Evolutionary conservation across 2,113 vertebrate species (phyloP).

Genomic region (Pleuronectes platessa): DNA sequence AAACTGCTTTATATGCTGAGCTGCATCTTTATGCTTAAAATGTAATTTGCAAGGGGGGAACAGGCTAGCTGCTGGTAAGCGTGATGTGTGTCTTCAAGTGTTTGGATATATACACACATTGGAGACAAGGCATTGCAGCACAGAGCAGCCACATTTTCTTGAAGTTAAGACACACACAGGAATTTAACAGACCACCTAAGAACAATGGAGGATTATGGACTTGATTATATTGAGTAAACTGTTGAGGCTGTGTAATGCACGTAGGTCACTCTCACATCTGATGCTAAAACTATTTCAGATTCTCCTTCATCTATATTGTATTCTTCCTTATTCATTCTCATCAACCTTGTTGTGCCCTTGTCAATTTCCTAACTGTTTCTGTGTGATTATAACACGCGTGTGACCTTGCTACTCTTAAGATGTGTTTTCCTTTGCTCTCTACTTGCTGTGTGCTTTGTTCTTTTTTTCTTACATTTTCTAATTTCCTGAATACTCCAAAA

Average conservation of each 20-base stretch:
- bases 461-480: background rate
- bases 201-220: no score
- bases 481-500: background rate
- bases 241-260: background rate
- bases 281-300: background rate
- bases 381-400: no score
- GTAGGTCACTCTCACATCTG: background rate
- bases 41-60: conserved; percentile 1
- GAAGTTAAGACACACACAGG: background rate
- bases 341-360: no score
- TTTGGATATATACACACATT: background rate
- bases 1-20: conserved; percentile 39
- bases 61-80: background rate
- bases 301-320: background rate
- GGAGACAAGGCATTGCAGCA: background rate
- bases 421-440: background rate
- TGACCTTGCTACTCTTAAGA: background rate
- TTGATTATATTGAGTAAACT: background rate
- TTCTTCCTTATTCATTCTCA: background rate
- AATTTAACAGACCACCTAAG: no score
- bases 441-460: background rate
- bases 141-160: background rate
- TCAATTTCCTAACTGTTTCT: background rate
- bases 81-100: background rate
- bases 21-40: conserved; percentile 27